Base-by-base conservation (phyloP, 2,888 invertebrate genomes). In the Synanthedon tipuliformis region DNA sequence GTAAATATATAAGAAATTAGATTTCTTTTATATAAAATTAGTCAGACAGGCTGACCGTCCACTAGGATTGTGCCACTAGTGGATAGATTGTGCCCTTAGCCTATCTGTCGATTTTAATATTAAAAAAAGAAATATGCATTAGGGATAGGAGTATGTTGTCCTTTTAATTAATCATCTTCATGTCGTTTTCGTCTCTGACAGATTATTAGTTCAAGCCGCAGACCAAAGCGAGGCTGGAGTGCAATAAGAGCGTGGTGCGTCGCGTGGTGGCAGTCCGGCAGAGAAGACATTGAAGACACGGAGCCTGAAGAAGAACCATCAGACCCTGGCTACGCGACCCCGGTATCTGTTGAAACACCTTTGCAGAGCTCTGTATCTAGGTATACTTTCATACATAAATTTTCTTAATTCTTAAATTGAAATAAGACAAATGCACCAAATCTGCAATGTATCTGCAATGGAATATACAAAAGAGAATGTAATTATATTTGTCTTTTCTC, bases 251-350 rank as follows among this genome's bases (percentile, higher is more conserved):
- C 92, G 59, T 95, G 95, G 95, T 95, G 95, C 76, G 90, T 94
- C 54, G 95, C 95, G 70, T 95, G 95, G 95, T 95, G 95, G 95
- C 94, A 95, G 77, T 95, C 95, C 12, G 95, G 95, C 0, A 89
- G 94, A 41, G 95, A 95, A 57, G 95, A 95, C 67, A 89, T 92
- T 58, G 93, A 93, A 64, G 94, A 93, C 59, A 93, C 92, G 63
- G 93, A 90, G 75, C 93, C 93, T 40, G 90, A 91, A 58, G 96
- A 96, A 71, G 92, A 93, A 70, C 90, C 92, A 59, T 92, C 95
- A 68, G 91, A 94, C 79, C 91, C 90, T 62, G 93, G 92, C 58
- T 93, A 92, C 78, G 93, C 92, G 60, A 94, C 94, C 53, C 94
- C 94, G 10, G 91, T 95, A 54, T 95, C 95, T 50, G 92, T 93